Evolutionary conservation across 2,113 vertebrate species (phyloP), one percentile per base, ranked within the genome.

Genomic region (Aramus guarauna): DNA sequence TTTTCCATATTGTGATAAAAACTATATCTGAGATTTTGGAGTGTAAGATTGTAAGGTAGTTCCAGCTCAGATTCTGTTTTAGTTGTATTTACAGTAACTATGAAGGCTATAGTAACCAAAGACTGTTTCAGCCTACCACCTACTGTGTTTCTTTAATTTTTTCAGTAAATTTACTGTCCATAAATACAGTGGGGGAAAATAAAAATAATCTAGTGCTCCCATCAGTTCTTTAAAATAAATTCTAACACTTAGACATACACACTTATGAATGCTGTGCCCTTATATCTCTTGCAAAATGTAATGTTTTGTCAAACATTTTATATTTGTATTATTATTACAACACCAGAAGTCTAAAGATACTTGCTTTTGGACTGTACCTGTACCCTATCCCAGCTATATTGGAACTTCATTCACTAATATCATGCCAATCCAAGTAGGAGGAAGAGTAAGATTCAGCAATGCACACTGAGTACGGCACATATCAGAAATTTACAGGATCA

Each of bases 161-260:
- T 76, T 69, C 19, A 75, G 18, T 63, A 72, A 67, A 76, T 67
- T 55, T 88, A 22, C 37, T 67, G 11, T 75, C 19, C 23, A 36
- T 37, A 66, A 71, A 67, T 63, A 41, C 4, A 29, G 2, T 3
- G 8, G 29, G 27, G 30, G 5, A 2, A 34, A 63, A 56, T 48
- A n/a, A 56, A 67, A 59, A 26, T 17, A 67, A 39, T 18, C 23
- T 30, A 59, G 21, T 63, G 8, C 5, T 88, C 5, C 14, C 11
- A 45, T 64, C 9, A 45, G 21, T 4, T 32, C 21, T 88, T 85
- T 60, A 53, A 76, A 81, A 59, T 17, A 81, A 56, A 48, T 67
- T n/a, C 26, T 74, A 52, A 55, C 2, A n/a, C 0, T 0, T 80
- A 52, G 9, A 13, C 6, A 26, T 41, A 47, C 2, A 48, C 7